Evolutionary conservation across 2,888 invertebrate genomes (phyloP), one percentile per base, ranked within the genome.

Genomic region (Caenorhabditis uteleia): DNA sequence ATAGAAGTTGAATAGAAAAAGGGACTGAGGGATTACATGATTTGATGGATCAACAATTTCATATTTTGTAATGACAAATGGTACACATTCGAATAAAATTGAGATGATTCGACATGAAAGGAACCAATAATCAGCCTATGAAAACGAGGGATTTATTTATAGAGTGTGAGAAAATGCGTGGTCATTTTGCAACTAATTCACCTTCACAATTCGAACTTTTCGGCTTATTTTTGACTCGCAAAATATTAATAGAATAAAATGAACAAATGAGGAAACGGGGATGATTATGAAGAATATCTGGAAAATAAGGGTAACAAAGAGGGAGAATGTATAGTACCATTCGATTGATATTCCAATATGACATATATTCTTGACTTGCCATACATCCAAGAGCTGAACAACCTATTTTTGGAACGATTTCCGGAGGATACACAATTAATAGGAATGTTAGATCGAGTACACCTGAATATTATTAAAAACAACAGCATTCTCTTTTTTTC

Each of bases 81-180:
- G 61, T 8, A 61, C 51, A 45, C 42, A 45, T 31, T 56, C 42
- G 36, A 55, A 55, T 7, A 61, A 3, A 3, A 47, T 51, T 12
- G 55, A 34, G 29, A 51, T 61, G 45, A 55, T 39, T 50, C 55
- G 50, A 42, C 45, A 55, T 12, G 56, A 31, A 20, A 61, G 55
- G n/a, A 61, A 49, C 61, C 61, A 61, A 33, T 61, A 61, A 46
- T 61, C 61, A 8, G 46, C 45, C 61, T 60, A n/a, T n/a, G 12
- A 38, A 20, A 18, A 38, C 16, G 7, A 18, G 16, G 16, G 14
- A 4, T 23, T 7, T 6, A 43, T 34, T n/a, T 3, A 1, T 18
- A 12, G 23, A n/a, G 34, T 38, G 43, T 31, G 38, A 26, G 1
- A 7, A 26, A 16, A 31, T 23, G 18, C 34, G 8, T 21, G 25